These are phyloP conservation scores for Sprattus sprattus DNA, from an alignment of 2,113 vertebrate species.

Conservation along the genomic window DNA sequence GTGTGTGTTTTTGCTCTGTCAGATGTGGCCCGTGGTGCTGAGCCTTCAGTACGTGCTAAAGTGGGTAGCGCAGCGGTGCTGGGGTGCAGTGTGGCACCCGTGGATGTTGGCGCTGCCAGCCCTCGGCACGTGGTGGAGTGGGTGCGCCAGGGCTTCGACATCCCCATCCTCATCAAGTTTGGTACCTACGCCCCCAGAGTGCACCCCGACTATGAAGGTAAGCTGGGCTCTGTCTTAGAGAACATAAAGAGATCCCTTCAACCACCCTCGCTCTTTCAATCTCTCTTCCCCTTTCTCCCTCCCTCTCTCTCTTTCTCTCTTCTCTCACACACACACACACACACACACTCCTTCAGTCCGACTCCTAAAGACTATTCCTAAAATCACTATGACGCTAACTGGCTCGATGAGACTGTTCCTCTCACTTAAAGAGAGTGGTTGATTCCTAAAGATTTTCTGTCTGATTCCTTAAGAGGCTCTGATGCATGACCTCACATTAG, in stretches of 20 bases:
- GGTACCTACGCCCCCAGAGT: conserved; percentile 82
- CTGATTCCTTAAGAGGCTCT: background rate
- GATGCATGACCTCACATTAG: too few species aligned
- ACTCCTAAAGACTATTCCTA: too few species aligned
- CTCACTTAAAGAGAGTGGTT: background rate
- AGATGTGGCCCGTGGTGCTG: conserved; percentile 21
- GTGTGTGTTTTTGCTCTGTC: background rate
- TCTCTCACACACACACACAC: background rate
- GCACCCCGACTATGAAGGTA: conserved; percentile 86
- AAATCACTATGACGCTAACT: too few species aligned
- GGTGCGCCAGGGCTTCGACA: conserved; percentile 84
- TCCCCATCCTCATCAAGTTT: conserved; percentile 90
- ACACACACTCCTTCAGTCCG: background rate
- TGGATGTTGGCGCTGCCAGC: conserved; percentile 60
- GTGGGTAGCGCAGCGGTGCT: conserved; percentile 31
- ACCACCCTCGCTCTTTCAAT: background rate
- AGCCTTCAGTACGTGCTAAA: conserved; percentile 64
- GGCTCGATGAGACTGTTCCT: too few species aligned
- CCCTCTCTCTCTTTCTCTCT: conserved; percentile 25
- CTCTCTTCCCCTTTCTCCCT: background rate
- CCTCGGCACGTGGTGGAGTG: conserved; percentile 89
- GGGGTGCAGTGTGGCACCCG: conserved; percentile 61
- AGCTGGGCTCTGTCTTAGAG: conserved; percentile 51
- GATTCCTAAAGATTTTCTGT: background rate
- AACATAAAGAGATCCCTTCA: too few species aligned